Conservation (phyloP, 2,797 vertebrate species). For the Protonibea diacanthus region DNA sequence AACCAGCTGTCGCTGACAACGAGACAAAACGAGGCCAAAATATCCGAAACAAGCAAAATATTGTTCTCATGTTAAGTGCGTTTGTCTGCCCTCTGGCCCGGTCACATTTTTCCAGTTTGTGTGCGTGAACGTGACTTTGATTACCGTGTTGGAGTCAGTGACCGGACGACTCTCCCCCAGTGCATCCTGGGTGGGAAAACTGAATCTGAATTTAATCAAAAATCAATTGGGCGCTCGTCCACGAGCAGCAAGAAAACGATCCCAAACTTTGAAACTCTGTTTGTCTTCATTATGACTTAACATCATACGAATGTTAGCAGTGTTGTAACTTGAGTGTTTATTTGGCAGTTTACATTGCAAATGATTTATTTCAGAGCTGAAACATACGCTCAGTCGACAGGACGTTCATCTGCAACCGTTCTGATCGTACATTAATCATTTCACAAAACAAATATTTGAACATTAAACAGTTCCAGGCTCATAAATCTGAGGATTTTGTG, state of each 20-base stretch:
- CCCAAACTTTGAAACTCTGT: background rate
- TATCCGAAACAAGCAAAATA: background rate
- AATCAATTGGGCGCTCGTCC: background rate
- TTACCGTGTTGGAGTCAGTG: background rate
- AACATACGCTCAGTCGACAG: background rate
- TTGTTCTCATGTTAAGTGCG: background rate
- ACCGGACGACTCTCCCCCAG: background rate
- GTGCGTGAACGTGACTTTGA: constrained; percentile 14
- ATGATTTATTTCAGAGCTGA: background rate
- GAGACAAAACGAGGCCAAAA: background rate
- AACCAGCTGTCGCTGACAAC: background rate
- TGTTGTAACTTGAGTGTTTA: background rate
- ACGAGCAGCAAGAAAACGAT: background rate
- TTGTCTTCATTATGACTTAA: background rate
- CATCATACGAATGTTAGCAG: background rate
- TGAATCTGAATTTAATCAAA: background rate
- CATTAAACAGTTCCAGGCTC: fast-evolving
- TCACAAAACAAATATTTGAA: background rate
- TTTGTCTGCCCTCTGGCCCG: background rate
- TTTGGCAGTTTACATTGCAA: background rate
- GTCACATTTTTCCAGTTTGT: constrained; percentile 31
- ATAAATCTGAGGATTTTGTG: background rate
- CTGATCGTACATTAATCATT: background rate
- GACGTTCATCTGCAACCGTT: background rate
- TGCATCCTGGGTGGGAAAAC: background rate